Conservation (phyloP, 2,888 invertebrate genomes). For the Agrochola macilenta region DNA sequence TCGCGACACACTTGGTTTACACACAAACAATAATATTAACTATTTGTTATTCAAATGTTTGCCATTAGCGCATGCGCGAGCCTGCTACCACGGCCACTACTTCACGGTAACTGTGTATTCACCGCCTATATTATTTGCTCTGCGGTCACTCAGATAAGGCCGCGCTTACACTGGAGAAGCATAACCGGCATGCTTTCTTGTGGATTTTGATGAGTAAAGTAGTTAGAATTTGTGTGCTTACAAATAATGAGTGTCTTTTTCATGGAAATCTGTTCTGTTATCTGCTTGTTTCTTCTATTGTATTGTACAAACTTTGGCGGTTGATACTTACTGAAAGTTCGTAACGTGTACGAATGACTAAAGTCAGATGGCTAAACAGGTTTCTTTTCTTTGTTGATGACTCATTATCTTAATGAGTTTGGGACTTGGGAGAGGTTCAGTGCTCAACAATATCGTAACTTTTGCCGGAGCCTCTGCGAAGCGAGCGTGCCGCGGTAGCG, state of each 20-base stretch:
- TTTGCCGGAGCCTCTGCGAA: no score
- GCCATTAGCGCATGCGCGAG: constrained; percentile 12
- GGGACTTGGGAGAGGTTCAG: no score
- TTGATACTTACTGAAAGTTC: no score
- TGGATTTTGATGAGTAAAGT: constrained; percentile 9
- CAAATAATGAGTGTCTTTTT: neutral
- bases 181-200: neutral
- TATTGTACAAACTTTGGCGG: neutral
- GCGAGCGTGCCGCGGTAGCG: no score
- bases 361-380: no score
- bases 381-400: no score
- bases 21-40: constrained; percentile 5
- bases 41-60: constrained; percentile 14
- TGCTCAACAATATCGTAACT: no score
- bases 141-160: constrained; percentile 24
- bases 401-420: no score
- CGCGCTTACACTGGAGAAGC: neutral
- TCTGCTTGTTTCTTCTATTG: neutral
- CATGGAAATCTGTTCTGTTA: neutral
- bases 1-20: constrained; percentile 8
- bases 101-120: constrained; percentile 45
- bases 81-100: neutral
- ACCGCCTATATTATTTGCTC: constrained; percentile 30
- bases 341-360: no score
- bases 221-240: neutral